Base-by-base conservation (phyloP, 2,888 invertebrate species). In the Lasioglossum calceatum region DNA sequence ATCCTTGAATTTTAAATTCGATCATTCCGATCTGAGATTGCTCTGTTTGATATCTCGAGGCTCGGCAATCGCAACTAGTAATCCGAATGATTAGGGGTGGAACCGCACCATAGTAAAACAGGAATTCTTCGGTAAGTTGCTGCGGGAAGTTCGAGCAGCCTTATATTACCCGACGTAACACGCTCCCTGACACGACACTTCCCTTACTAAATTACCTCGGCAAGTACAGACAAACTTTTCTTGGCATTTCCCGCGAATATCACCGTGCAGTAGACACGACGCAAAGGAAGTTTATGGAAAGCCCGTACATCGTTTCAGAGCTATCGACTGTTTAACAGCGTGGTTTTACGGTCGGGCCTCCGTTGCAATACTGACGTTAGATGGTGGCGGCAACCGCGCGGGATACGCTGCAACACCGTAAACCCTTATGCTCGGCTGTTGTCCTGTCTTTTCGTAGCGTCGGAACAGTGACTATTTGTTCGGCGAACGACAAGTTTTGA, bases 321-420 rank as follows among this genome's bases (percentile, higher is more conserved):
- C 87, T 86, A 80, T 80, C 75, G 80, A 80, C 80, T 80, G 87
- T 90, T 92, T 91, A 91, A 92, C 90, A 88, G 86, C 85, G 81
- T 75, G 84, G 87, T 90, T 92, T 92, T 92, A 92, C 89, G 91
- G 91, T 77, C 84, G 87, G 79, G 85, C 61, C 75, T 88, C 85
- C 58, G 58, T 27, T 64, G 88, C 92, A 92, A 93, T 90, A 82
- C 86, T 82, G 83, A 87, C 86, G 89, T 92, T 91, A 90, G 91
- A 90, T 83, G 88, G 64, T 80, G 32, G 81, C 79, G 81, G 75
- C 81, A 80, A 85, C 84, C 84, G 54, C 73, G 86, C 74, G 81
- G 58, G 88, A 90, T 89, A 88, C 88, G 90, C 86, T 87, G 89
- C 86, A 90, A 84, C 87, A 88, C 89, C 91, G 89, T 93, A 92